Evolutionary conservation across 2,888 invertebrate genomes (phyloP).

Genomic region (Keiferia lycopersicella): DNA sequence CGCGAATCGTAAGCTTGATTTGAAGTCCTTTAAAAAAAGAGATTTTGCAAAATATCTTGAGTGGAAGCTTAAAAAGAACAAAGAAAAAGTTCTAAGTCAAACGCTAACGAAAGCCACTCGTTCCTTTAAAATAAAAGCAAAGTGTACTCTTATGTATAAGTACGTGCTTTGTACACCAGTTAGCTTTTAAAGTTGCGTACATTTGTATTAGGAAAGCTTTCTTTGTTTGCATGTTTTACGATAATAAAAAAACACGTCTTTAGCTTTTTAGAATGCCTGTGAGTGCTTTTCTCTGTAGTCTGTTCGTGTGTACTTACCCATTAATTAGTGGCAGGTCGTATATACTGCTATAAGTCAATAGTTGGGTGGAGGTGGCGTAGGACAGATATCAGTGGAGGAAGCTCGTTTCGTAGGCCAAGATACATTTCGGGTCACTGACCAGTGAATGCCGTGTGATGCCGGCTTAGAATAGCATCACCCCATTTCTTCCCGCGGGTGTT

Average conservation of each 20-base stretch:
- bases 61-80: background rate
- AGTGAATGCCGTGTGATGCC: too few relatives aligned
- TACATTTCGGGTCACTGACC: too few relatives aligned
- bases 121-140: slow-evolving; percentile 11
- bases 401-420: too few relatives aligned
- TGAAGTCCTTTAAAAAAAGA: background rate
- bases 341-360: too few relatives aligned
- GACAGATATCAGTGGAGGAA: too few relatives aligned
- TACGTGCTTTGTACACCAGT: slow-evolving; percentile 16
- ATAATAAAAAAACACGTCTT: background rate
- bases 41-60: background rate
- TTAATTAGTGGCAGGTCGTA: too few relatives aligned
- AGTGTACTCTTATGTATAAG: background rate
- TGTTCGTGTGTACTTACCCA: too few relatives aligned
- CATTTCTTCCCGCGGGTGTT: too few relatives aligned
- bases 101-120: background rate
- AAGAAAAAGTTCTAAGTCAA: slow-evolving; percentile 3
- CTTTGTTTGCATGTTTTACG: slow-evolving; percentile 13
- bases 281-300: background rate
- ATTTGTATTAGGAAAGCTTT: slow-evolving; percentile 11
- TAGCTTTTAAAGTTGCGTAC: slow-evolving; percentile 18
- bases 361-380: too few relatives aligned
- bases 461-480: too few relatives aligned
- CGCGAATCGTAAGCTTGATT: too few relatives aligned
- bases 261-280: background rate